phyloP scores from a whole-genome alignment of 2,888 invertebrate species.

The Synanthedon andrenaeformis region DNA sequence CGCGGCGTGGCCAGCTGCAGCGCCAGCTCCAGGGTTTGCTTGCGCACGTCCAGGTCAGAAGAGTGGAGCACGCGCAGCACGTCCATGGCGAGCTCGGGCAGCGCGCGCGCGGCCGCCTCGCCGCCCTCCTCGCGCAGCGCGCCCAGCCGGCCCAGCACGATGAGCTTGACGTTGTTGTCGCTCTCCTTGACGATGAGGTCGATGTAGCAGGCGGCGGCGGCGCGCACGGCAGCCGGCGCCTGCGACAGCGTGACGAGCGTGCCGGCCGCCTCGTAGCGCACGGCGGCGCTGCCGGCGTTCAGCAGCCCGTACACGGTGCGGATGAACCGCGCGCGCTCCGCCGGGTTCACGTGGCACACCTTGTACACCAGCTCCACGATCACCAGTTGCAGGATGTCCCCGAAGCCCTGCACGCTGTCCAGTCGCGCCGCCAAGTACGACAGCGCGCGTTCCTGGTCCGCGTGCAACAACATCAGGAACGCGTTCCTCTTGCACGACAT shows the following conservation, averaged over 20 bases:
- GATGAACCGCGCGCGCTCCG: slow-evolving; percentile 96
- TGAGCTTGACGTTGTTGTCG: slow-evolving; percentile 99
- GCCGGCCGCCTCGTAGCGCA: slow-evolving; percentile 98
- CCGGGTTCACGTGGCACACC: slow-evolving; percentile 96
- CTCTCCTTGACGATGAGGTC: slow-evolving; percentile 99
- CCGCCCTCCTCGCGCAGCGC: slow-evolving; percentile 88
- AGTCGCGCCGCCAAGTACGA: slow-evolving; percentile 93
- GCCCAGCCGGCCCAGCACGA: slow-evolving; percentile 93
- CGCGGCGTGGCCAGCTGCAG: slow-evolving; percentile 92
- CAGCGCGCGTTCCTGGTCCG: slow-evolving; percentile 94
- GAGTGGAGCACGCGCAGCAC: slow-evolving; percentile 92
- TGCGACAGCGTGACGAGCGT: slow-evolving; percentile 96
- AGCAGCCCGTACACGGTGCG: slow-evolving; percentile 98
- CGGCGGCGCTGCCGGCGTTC: slow-evolving; percentile 95
- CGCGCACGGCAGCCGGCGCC: slow-evolving; percentile 96
- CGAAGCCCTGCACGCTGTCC: slow-evolving; percentile 94
- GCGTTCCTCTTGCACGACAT: slow-evolving; percentile 99
- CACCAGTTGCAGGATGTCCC: slow-evolving; percentile 97
- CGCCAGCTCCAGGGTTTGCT: slow-evolving; percentile 82
- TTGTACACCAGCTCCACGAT: slow-evolving; percentile 99
- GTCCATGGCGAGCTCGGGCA: slow-evolving; percentile 96
- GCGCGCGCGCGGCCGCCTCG: slow-evolving; percentile 81
- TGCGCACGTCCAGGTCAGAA: slow-evolving; percentile 94
- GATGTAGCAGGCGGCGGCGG: slow-evolving; percentile 98
- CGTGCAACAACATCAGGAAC: slow-evolving; percentile 97